Evolutionary conservation across 2,888 invertebrate genomes (phyloP), one percentile per base, ranked within the genome.

Genomic region (Eupithecia vulgata): DNA sequence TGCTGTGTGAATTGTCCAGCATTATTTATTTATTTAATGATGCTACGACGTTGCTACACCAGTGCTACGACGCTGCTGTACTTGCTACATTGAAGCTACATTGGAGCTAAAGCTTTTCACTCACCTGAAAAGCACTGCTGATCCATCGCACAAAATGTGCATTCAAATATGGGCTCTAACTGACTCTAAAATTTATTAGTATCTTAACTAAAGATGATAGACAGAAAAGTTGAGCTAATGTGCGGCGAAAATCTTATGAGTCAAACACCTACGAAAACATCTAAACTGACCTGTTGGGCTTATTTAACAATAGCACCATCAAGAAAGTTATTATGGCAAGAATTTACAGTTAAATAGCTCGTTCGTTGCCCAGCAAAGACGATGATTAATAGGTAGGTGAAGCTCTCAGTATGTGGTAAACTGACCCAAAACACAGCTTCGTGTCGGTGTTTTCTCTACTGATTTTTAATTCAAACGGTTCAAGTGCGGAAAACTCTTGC

Each of bases 391-490:
- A n/a, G n/a, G 48, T 8, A 48, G 7, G 7, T 17, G 8, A 48
- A 48, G 48, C 21, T 21, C 52, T 25, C 21, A 21, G 21, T 21
- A 25, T 57, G 57, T 57, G 25, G 57, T 25, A 57, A 57, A 25
- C 10, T 25, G 13, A 25, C 25, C 57, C 5, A 57, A 57, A 57
- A 25, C 45, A 45, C 13, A 25, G 10, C 25, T 21, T 25, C 52
- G 12, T 12, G 25, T 35, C 17, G 8, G 61, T 59, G 68, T 79
- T 78, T 81, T 80, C 73, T 67, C 57, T 40, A 59, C 72, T 76
- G 65, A 75, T 77, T 80, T 82, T 81, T 79, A 79, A 81, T 78
- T 78, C 70, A 76, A 70, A 71, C 72, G 71, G 67, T 74, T 68
- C 45, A 68, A 48, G 71, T 70, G 67, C 71, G 52, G 68, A 74